phyloP scores from a whole-genome alignment of 2,113 vertebrate genomes.

The Notiomystis cincta region DNA sequence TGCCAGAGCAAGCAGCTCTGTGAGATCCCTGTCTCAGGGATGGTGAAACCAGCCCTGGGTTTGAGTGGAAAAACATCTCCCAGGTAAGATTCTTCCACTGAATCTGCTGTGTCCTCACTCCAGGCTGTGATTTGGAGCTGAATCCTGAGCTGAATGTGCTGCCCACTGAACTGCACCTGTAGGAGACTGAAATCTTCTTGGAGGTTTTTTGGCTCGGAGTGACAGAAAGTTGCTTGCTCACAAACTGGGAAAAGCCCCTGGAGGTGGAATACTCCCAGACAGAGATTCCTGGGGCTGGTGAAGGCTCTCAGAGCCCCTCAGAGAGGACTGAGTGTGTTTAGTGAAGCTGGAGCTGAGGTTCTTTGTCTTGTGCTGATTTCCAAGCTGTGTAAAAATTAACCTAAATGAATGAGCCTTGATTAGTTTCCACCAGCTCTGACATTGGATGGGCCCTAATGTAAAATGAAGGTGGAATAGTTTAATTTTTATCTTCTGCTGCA shows the following conservation, averaged over 20 bases:
- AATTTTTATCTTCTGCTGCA: background rate
- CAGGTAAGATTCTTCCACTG: background rate
- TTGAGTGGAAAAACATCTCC: background rate
- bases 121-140: background rate
- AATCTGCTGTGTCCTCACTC: background rate
- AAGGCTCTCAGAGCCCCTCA: background rate
- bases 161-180: background rate
- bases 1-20: too few species aligned
- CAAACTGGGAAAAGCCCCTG: background rate
- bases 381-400: background rate
- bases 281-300: background rate
- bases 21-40: too few species aligned
- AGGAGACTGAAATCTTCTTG: background rate
- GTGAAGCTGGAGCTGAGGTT: background rate
- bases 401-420: background rate
- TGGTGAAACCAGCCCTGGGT: accelerated
- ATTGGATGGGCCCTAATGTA: background rate
- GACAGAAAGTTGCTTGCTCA: background rate
- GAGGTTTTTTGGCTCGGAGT: background rate
- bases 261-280: background rate
- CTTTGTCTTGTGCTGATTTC: background rate
- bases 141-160: background rate
- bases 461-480: background rate
- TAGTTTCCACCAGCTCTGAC: background rate
- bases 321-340: background rate